Evolutionary conservation across 2,113 vertebrate genomes (phyloP), one percentile per base, ranked within the genome.

Genomic region (Brachyhypopomus gauderio): DNA sequence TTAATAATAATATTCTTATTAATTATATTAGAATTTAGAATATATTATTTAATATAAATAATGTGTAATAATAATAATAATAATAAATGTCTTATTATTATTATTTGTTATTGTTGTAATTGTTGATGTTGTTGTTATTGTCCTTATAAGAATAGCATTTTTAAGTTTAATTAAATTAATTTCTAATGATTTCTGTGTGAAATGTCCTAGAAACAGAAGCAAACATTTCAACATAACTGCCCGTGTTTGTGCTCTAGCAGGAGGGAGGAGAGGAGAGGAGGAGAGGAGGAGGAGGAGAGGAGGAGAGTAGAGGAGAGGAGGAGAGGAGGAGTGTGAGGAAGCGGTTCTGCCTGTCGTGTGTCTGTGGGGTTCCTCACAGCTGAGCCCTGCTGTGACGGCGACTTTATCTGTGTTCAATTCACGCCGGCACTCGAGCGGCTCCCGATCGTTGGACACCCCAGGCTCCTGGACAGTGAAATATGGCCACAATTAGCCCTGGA

Each of bases 401-500:
- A 89, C 87, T 89, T 88, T 88, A 87, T 86, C 89, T 88, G 85
- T 63, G 84, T 88, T 89, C 87, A 90, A 89, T 88, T 88, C 88
- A 87, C 72, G 14, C 62, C 34, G 77, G 75, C 77, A 85, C 81
- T 83, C 80, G 78, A 89, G 83, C 83, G 81, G 85, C 86, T n/a
- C n/a, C 87, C 84, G 84, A 87, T 86, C 86, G 78, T 85, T 86
- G 81, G 85, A 87, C 86, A 84, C 82, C 79, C 82, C 77, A 48
- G 89, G 90, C 93, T 91, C 89, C 85, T 87, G 94, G 96, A 97
- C 95, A 97, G 95, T 97, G 96, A 97, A 96, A 95, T 96, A 97
- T 97, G 93, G 96, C 94, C 92, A 96, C 96, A 97, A 97, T 97
- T 97, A 97, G 95, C 95, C 94, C 91, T 85, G 92, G 95, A 96